A percentile compares a stretch with the other conserved stretches of the same genome.
These are phyloP conservation scores for Psammodynastes pulverulentus DNA, from an alignment of 2,113 vertebrate genomes.

Conservation along the genomic window DNA sequence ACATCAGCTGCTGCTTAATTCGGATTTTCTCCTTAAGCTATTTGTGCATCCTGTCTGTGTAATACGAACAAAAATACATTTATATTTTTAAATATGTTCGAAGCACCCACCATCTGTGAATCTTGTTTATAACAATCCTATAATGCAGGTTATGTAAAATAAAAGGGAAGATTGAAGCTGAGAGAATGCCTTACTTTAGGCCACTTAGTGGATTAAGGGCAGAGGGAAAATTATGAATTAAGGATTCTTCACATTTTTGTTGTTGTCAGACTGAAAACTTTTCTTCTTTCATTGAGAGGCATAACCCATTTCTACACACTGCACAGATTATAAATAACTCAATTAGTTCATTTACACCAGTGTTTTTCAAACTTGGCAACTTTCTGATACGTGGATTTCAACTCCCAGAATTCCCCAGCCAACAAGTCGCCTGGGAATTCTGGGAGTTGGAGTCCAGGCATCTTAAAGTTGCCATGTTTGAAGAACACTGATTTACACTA, in stretches of 20 bases:
- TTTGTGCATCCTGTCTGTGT: neutral
- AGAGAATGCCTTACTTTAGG: neutral
- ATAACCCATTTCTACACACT: neutral
- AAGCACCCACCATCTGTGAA: neutral
- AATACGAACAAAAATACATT: neutral
- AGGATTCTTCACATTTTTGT: neutral
- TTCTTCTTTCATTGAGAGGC: neutral
- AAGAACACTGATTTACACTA: neutral
- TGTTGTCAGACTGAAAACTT: neutral
- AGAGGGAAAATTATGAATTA: neutral
- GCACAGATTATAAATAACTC: neutral
- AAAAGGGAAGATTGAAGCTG: neutral
- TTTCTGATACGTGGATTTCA: neutral
- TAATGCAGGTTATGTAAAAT: neutral
- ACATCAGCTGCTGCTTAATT: neutral
- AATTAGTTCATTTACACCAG: neutral
- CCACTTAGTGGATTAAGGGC: neutral
- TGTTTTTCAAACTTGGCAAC: neutral
- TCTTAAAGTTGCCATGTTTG: neutral
- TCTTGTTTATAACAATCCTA: neutral
- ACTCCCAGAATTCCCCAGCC: neutral
- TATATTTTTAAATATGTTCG: neutral
- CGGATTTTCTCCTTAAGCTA: neutral
- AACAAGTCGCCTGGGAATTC: neutral
- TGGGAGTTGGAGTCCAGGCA: neutral